A percentile compares a stretch with the other conserved stretches of the same genome.
phyloP scores from a whole-genome alignment of 2,113 vertebrate species.

The Pongo pygmaeus region DNA sequence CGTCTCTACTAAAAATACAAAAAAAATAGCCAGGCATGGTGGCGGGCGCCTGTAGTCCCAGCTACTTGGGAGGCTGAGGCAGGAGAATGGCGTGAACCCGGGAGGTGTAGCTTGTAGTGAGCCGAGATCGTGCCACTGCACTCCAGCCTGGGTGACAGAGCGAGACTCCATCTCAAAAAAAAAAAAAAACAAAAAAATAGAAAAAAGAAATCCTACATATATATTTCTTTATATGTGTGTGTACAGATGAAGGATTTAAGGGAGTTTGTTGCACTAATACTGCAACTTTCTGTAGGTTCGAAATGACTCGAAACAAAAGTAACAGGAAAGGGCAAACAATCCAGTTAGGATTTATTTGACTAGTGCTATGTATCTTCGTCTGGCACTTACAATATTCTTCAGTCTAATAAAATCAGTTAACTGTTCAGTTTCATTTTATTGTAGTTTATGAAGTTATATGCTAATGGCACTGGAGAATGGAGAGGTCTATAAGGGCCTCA shows the following conservation, averaged over 20 bases:
- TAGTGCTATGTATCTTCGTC: not conserved
- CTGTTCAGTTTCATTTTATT: not conserved
- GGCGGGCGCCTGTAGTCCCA: too few relatives aligned
- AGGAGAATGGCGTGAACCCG: too few relatives aligned
- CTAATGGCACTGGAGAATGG: not conserved
- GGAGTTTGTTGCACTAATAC: not conserved
- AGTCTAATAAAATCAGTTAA: not conserved
- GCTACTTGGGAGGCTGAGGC: too few relatives aligned
- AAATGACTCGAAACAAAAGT: slow-evolving; percentile 23
- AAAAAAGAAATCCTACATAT: not conserved
- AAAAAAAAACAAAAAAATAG: not conserved
- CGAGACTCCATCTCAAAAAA: too few relatives aligned
- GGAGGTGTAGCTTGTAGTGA: too few relatives aligned
- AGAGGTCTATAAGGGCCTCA: not conserved
- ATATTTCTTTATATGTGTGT: not conserved
- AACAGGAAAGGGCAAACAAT: not conserved
- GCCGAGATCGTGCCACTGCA: too few relatives aligned
- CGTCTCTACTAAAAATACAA: too few relatives aligned
- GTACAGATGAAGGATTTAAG: not conserved
- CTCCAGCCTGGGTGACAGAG: too few relatives aligned
- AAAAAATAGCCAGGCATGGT: too few relatives aligned
- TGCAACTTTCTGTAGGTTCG: not conserved
- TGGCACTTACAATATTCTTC: slow-evolving; percentile 12
- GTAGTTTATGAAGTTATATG: not conserved
- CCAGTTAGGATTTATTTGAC: not conserved